Base-by-base conservation (phyloP, 2,797 vertebrate species). In the Novumbra hubbsi region DNA sequence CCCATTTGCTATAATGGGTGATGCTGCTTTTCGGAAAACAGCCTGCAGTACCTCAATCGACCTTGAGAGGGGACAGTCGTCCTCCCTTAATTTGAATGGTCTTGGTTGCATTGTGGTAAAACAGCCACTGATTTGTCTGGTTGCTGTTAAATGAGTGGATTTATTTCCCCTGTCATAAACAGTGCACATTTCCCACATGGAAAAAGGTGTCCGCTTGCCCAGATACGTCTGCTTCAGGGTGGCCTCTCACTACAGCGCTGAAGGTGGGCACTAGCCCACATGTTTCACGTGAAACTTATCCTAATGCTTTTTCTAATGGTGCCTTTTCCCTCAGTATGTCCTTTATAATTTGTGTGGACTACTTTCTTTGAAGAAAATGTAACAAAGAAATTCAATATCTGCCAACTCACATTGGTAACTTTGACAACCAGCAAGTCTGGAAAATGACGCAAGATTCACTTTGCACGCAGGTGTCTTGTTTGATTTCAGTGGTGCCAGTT, bases 101-200 rank as follows among this genome's bases (percentile, higher is more conserved):
- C 55, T 27, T 24, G 21, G 55, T 21, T 60, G n/a, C 55, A 12
- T 60, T 12, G 21, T 11, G 11, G 55, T 60, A 11, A 60, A 3
- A 64, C 66, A 73, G 73, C 72, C 71, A 73, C 50, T 60, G 68
- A 75, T 69, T 75, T 75, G 38, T 65, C 76, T 78, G 80, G 67
- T 77, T 76, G 71, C 52, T 81, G 66, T 78, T 76, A 77, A 70
- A 79, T 79, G 28, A 21, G 69, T 70, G 71, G 28, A 64, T 16
- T 30, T 30, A 60, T 60, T 24, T 11, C 55, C 55, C 14, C 8
- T 24, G 21, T 60, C 55, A 60, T 60, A 72, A 79, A 81, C 73
- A 79, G 80, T 76, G 72, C 68, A 76, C 50, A 74, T 79, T 79
- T 81, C 72, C 77, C 77, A 75, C 73, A 79, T 74, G 74, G 77